Percentiles rank a stretch among this genome's conserved stretches.
phyloP scores from a whole-genome alignment of 2,113 vertebrate genomes.

The Nymphicus hollandicus region DNA sequence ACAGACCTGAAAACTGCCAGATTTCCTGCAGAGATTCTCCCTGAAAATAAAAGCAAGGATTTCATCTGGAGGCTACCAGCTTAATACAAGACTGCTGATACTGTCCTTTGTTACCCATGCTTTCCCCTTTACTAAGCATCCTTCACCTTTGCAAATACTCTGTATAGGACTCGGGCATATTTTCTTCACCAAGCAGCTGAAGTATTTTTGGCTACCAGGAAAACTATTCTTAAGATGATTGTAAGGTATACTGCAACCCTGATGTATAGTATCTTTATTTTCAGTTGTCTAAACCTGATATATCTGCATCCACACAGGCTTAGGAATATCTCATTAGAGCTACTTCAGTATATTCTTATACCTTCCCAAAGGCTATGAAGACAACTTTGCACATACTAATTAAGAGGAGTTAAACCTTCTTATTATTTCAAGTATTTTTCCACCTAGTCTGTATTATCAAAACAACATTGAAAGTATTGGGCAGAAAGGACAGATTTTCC shows the following conservation, averaged over 20 bases:
- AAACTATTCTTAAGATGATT: not conserved
- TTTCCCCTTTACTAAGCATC: not conserved
- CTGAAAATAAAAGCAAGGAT: not conserved
- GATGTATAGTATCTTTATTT: not conserved
- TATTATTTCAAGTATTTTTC: not conserved
- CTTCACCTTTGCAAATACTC: not conserved
- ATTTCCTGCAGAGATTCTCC: not conserved
- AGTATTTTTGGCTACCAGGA: not conserved
- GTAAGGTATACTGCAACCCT: not conserved
- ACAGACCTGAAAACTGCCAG: not conserved
- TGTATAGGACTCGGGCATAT: not conserved
- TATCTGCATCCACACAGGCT: not conserved
- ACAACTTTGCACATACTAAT: not conserved
- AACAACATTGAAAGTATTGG: constrained; percentile 40
- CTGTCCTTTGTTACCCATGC: not conserved
- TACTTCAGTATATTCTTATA: not conserved
- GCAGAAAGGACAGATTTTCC: constrained; percentile 6
- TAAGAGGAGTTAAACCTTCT: constrained; percentile 41
- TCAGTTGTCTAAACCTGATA: not conserved
- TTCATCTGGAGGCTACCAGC: not conserved
- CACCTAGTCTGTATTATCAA: constrained; percentile 43
- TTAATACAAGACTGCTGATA: not conserved
- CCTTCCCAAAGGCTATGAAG: not conserved
- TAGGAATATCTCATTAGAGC: not conserved
- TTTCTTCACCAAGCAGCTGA: not conserved